A percentile compares a stretch with the other conserved stretches of the same genome.
Evolutionary conservation across 2,797 vertebrate species (phyloP).

Genomic region (Spinus olivaceus): DNA sequence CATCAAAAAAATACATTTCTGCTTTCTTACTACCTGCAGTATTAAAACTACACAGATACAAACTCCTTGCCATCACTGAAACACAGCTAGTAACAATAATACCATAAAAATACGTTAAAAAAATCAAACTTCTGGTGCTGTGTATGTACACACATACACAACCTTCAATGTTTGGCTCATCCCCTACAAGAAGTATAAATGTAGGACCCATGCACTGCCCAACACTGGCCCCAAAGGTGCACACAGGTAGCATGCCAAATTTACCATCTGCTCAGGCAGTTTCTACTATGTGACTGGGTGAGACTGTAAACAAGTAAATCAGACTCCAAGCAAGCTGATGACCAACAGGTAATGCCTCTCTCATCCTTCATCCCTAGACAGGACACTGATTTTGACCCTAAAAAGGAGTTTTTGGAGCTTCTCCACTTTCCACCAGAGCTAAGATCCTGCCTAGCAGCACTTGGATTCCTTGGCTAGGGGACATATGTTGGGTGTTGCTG

Average conservation of each 20-base stretch:
- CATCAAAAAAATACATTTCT: background rate
- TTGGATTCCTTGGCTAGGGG: background rate
- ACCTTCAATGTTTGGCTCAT: background rate
- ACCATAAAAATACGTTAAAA: background rate
- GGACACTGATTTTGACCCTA: background rate
- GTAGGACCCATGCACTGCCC: rapidly evolving
- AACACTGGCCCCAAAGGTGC: background rate
- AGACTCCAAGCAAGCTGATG: background rate
- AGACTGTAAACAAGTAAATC: background rate
- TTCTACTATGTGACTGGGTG: rapidly evolving
- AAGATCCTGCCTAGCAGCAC: background rate
- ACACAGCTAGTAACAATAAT: background rate
- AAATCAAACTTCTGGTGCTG: background rate
- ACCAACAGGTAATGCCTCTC: background rate
- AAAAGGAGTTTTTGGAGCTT: background rate
- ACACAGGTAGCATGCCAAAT: background rate
- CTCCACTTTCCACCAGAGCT: background rate
- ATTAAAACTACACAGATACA: background rate
- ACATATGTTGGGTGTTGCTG: background rate
- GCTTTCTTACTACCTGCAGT: background rate
- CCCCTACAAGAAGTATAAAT: background rate
- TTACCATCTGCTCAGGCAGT: too few species aligned
- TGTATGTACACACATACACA: background rate
- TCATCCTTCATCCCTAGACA: background rate
- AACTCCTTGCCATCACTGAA: background rate